These are phyloP conservation scores for Latrodectus hesperus DNA, from an alignment of 2,888 invertebrate genomes.

Conservation along the genomic window DNA sequence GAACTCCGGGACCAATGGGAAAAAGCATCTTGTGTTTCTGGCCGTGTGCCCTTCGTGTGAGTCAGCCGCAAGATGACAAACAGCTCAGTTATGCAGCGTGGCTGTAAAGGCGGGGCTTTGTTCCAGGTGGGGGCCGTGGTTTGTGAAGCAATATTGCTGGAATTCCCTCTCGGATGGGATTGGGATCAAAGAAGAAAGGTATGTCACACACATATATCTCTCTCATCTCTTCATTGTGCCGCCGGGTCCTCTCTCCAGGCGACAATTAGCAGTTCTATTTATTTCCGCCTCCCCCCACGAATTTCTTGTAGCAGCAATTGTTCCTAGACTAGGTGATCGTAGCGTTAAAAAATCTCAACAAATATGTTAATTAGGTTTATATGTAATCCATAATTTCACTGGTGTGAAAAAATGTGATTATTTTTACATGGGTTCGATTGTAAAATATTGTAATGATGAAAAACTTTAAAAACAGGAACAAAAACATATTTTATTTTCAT, in stretches of 20 bases:
- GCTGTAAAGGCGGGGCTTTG: constrained; percentile 43
- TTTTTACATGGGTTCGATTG: too few relatives aligned
- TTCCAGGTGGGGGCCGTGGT: constrained; percentile 20
- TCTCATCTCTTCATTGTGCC: constrained; percentile 9
- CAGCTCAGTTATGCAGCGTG: constrained; percentile 49
- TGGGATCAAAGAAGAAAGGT: constrained; percentile 45
- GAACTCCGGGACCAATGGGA: constrained; percentile 39
- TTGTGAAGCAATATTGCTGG: constrained; percentile 31
- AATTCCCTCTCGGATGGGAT: constrained; percentile 20
- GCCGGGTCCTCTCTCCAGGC: background rate
- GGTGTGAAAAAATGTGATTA: too few relatives aligned
- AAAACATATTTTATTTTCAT: too few relatives aligned
- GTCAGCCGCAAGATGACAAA: constrained; percentile 48
- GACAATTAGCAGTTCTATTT: too few relatives aligned
- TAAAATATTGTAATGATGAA: too few relatives aligned
- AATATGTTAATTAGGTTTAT: too few relatives aligned
- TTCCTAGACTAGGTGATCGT: too few relatives aligned
- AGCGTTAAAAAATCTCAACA: too few relatives aligned
- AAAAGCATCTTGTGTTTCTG: constrained; percentile 26
- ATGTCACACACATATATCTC: constrained; percentile 7
- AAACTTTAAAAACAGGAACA: too few relatives aligned
- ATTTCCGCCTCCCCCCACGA: too few relatives aligned
- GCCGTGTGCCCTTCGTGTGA: constrained; percentile 50
- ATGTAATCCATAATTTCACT: too few relatives aligned
- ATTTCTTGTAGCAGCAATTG: too few relatives aligned